phyloP scores from a whole-genome alignment of 2,797 vertebrate species.

The Streptopelia turtur region DNA sequence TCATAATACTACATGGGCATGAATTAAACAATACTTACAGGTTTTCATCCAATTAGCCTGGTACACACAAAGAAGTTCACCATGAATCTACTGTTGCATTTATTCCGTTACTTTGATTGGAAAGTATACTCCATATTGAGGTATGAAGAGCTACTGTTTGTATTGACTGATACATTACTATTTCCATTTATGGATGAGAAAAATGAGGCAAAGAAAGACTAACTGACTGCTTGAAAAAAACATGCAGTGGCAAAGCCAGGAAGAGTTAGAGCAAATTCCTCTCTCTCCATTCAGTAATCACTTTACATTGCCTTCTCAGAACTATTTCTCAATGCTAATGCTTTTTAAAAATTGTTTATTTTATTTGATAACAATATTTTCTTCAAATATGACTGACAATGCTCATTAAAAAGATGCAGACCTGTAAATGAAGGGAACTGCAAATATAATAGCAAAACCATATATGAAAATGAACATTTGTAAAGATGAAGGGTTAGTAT shows the following conservation, averaged over 20 bases:
- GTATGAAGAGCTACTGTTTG: neutral
- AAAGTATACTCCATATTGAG: neutral
- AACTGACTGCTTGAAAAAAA: neutral
- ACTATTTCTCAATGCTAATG: neutral
- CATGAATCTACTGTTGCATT: neutral
- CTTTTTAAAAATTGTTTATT: neutral
- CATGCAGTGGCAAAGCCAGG: neutral
- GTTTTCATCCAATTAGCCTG: neutral
- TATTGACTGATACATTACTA: neutral
- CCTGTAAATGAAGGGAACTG: constrained; percentile 21
- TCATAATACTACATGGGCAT: neutral
- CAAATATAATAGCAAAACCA: constrained; percentile 1
- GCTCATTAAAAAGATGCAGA: constrained; percentile 42
- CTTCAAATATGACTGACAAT: neutral
- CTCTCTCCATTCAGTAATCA: neutral
- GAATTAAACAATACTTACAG: neutral
- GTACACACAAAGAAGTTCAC: neutral
- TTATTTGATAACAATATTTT: constrained; percentile 25
- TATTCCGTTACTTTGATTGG: neutral
- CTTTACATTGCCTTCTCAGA: neutral
- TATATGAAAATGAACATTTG: constrained; percentile 22
- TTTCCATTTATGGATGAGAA: neutral
- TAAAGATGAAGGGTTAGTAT: constrained; percentile 18
- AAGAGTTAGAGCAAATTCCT: neutral
- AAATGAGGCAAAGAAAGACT: neutral